These are phyloP conservation scores for Bombus ignitus DNA, from an alignment of 1,140 invertebrate genomes.

Conservation along the genomic window DNA sequence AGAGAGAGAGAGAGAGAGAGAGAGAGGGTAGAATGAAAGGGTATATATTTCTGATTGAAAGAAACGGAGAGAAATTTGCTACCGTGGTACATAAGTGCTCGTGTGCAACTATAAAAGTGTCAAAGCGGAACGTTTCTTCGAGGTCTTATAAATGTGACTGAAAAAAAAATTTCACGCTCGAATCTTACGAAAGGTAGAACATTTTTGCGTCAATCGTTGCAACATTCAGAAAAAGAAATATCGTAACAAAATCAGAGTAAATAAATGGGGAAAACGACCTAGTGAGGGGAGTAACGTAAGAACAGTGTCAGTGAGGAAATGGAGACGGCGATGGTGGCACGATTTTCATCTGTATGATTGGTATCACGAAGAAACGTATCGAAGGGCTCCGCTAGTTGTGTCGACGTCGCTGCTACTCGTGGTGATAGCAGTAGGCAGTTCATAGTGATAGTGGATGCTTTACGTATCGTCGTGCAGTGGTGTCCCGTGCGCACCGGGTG, in stretches of 20 bases:
- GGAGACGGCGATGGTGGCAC: background rate
- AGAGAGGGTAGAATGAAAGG: background rate
- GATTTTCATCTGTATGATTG: constrained; percentile 2
- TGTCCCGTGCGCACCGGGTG: constrained; percentile 67
- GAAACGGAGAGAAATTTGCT: background rate
- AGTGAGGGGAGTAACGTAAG: background rate
- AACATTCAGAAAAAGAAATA: background rate
- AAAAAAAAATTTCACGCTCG: background rate
- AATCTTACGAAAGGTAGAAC: background rate
- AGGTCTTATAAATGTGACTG: background rate
- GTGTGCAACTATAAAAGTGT: constrained; percentile 37
- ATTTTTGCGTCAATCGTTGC: background rate
- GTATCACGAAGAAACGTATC: background rate
- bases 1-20: background rate
- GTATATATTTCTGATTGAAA: background rate
- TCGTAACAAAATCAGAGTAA: background rate
- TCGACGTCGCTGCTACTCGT: constrained; percentile 39
- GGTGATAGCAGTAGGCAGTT: constrained; percentile 2
- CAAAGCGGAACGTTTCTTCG: constrained; percentile 10
- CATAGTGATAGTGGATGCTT: constrained; percentile 47
- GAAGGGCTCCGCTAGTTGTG: constrained; percentile 12
- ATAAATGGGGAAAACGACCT: background rate
- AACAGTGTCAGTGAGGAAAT: constrained; percentile 13
- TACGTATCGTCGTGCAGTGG: constrained; percentile 62
- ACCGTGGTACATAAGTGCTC: background rate